Conservation (phyloP, 2,888 invertebrate genomes). For the Psococerastis gibbosa region DNA sequence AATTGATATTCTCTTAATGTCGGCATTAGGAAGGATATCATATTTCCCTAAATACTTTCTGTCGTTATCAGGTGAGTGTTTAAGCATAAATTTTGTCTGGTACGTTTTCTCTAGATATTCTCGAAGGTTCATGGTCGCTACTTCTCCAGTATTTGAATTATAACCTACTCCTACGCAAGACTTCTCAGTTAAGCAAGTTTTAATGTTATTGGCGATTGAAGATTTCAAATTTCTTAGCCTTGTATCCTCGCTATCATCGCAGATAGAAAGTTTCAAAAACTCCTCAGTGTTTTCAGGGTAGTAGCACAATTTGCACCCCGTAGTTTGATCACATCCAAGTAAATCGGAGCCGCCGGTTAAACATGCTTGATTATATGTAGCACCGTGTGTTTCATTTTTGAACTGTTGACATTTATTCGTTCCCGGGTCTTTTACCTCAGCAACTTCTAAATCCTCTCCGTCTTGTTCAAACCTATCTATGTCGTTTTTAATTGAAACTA, state of each 20-base stretch:
- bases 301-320: neutral
- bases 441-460: neutral
- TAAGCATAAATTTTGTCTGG: neutral
- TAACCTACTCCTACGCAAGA: neutral
- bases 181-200: neutral
- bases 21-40: neutral
- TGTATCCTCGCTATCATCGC: neutral
- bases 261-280: neutral
- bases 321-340: neutral
- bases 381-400: neutral
- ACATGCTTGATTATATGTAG: neutral
- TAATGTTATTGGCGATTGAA: neutral
- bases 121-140: neutral
- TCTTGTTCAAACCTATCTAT: neutral
- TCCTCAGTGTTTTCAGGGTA: neutral
- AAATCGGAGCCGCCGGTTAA: neutral
- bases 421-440: neutral
- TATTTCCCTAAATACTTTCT: neutral
- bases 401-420: neutral
- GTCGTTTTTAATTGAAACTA: neutral
- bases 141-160: neutral
- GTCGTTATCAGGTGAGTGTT: neutral
- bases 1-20: neutral
- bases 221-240: neutral
- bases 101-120: neutral